These are phyloP conservation scores for Eristalinus aeneus DNA, from an alignment of 2,888 invertebrate genomes.

Conservation along the genomic window DNA sequence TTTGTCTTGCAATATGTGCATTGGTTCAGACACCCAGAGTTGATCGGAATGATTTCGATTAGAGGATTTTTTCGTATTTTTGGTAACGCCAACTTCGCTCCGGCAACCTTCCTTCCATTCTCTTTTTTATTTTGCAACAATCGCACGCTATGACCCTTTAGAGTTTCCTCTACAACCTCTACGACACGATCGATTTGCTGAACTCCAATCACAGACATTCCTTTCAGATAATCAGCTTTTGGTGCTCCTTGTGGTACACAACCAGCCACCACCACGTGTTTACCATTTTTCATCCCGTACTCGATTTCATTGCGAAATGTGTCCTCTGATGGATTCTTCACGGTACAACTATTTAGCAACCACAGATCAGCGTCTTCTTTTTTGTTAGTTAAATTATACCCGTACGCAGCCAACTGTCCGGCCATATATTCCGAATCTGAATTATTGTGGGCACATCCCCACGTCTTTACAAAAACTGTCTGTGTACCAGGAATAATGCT, in stretches of 20 bases:
- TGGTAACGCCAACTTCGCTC: constrained; percentile 92
- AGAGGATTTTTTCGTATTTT: constrained; percentile 97
- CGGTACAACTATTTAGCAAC: constrained; percentile 98
- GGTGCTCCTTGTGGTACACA: constrained; percentile 98
- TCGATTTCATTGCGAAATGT: constrained; percentile 94
- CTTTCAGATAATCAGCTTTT: constrained; percentile 83
- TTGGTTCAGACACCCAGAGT: constrained; percentile 97
- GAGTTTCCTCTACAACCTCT: constrained; percentile 98
- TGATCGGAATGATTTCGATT: constrained; percentile 98
- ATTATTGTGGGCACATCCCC: constrained; percentile 99
- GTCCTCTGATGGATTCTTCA: constrained; percentile 98
- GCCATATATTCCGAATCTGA: constrained; percentile 99
- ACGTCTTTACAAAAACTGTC: constrained; percentile 93
- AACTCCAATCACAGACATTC: constrained; percentile 97
- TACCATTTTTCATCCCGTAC: constrained; percentile 86
- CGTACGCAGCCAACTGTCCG: constrained; percentile 93
- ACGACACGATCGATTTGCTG: constrained; percentile 99
- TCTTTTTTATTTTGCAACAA: constrained; percentile 91
- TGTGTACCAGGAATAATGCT: constrained; percentile 88
- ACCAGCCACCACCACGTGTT: constrained; percentile 96
- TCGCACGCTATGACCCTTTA: constrained; percentile 92
- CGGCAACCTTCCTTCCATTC: constrained; percentile 90
- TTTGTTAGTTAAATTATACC: constrained; percentile 91
- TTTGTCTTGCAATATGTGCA: constrained; percentile 99
- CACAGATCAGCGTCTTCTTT: constrained; percentile 93